A percentile compares a stretch with the other conserved stretches of the same genome.
phyloP scores from a whole-genome alignment of 2,797 vertebrate genomes.

The Hephaestus fuliginosus region DNA sequence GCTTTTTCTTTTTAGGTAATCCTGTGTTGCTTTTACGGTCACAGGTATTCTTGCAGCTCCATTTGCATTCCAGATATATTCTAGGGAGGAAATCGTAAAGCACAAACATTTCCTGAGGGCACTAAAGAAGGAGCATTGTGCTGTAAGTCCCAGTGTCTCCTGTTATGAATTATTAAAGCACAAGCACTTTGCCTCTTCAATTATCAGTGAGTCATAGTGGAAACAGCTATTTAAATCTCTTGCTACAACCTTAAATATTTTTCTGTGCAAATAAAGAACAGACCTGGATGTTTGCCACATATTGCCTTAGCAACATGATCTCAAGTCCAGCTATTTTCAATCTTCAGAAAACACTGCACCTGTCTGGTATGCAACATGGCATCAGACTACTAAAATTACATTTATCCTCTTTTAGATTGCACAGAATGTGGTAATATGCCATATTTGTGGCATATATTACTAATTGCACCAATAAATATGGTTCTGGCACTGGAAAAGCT shows the following conservation, averaged over 20 bases:
- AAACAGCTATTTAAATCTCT: conserved; percentile 55
- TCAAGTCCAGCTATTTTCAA: conserved; percentile 26
- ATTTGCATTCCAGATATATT: conserved; percentile 60
- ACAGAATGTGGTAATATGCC: neutral
- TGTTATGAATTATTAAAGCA: conserved; percentile 75
- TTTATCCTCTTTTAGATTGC: neutral
- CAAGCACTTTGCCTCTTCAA: conserved; percentile 66
- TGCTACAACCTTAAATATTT: conserved; percentile 37
- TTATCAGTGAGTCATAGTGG: conserved; percentile 59
- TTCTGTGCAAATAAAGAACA: conserved; percentile 47
- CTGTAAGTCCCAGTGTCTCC: conserved; percentile 45
- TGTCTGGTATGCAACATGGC: conserved; percentile 38
- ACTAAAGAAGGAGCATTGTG: conserved; percentile 49
- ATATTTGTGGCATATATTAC: conserved; percentile 2
- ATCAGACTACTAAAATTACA: conserved; percentile 33
- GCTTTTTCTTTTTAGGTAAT: conserved; percentile 25
- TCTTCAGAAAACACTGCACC: conserved; percentile 16
- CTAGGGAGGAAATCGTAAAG: conserved; percentile 22
- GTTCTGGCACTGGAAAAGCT: neutral
- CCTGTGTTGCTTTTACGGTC: neutral
- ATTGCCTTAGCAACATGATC: conserved; percentile 31
- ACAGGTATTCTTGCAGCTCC: conserved; percentile 11
- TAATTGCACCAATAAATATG: conserved; percentile 3
- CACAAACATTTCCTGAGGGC: conserved; percentile 37
- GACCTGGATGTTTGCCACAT: conserved; percentile 56